phyloP scores from a whole-genome alignment of 2,113 vertebrate genomes.

The Sphyrna mokarran region DNA sequence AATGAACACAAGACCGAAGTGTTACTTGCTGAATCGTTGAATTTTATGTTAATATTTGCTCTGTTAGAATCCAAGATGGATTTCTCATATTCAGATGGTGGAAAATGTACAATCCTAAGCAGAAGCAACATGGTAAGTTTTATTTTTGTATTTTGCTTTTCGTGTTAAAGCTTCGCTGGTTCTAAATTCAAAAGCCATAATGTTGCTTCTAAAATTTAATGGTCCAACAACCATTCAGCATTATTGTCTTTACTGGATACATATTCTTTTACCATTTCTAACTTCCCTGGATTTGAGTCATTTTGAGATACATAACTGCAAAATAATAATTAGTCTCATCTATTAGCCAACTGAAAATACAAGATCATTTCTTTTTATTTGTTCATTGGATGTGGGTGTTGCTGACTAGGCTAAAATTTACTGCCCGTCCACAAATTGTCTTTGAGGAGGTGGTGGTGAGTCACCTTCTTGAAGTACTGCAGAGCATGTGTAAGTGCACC shows the following conservation, averaged over 20 bases:
- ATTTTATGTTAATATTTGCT: not conserved
- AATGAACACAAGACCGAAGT: slow-evolving; percentile 18
- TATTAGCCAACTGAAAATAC: not conserved
- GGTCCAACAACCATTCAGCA: too few species aligned
- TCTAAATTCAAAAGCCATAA: not conserved
- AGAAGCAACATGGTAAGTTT: slow-evolving; percentile 89
- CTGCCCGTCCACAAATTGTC: too few species aligned
- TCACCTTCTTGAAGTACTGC: too few species aligned
- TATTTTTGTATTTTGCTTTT: not conserved
- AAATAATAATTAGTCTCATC: not conserved
- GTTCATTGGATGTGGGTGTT: too few species aligned
- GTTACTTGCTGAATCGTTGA: not conserved
- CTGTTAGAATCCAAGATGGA: slow-evolving; percentile 87
- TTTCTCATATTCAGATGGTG: slow-evolving; percentile 99
- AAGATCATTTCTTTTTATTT: not conserved
- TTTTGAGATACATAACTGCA: not conserved
- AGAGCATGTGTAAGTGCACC: too few species aligned
- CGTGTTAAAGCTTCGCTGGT: not conserved
- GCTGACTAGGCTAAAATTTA: too few species aligned
- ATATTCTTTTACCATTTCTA: not conserved
- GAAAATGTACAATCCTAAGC: slow-evolving; percentile 98
- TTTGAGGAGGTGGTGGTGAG: too few species aligned
- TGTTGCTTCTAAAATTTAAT: not conserved
- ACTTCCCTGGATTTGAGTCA: not conserved
- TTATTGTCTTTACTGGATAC: too few species aligned